Evolutionary conservation across 2,113 vertebrate species (phyloP).

Genomic region (Pseudopodoces humilis): DNA sequence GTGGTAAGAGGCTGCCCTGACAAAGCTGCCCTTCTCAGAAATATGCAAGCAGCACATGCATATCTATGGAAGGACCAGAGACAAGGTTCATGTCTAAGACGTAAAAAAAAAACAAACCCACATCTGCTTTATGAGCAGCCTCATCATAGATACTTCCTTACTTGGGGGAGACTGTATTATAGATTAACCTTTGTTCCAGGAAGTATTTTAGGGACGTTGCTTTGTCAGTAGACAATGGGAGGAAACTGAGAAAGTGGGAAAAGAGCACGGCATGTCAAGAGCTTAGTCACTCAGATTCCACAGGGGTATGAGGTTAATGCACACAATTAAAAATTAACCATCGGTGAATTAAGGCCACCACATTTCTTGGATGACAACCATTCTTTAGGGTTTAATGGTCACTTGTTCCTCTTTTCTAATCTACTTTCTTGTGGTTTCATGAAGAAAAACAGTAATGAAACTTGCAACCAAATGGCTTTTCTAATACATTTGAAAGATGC

Average conservation of each 20-base stretch:
- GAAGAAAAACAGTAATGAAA: neutral
- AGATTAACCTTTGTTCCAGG: neutral
- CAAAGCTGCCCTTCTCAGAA: neutral
- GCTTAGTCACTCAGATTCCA: neutral
- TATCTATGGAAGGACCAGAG: neutral
- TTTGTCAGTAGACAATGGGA: neutral
- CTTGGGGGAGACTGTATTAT: neutral
- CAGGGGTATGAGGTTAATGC: neutral
- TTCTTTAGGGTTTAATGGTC: neutral
- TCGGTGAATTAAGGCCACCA: neutral
- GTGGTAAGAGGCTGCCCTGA: neutral
- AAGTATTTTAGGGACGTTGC: neutral
- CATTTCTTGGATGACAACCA: neutral
- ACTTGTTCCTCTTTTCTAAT: neutral
- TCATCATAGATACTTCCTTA: neutral
- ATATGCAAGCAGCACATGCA: neutral
- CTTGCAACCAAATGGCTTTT: neutral
- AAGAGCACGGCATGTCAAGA: neutral
- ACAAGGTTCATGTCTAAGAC: neutral
- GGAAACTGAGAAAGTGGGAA: neutral
- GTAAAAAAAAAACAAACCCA: neutral
- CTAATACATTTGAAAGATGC: neutral
- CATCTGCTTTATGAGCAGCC: neutral
- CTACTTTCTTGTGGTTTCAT: neutral
- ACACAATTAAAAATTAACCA: conserved; percentile 24